These are phyloP conservation scores for Aspidoscelis tigris DNA, from an alignment of 2,113 vertebrate species.

Conservation along the genomic window DNA sequence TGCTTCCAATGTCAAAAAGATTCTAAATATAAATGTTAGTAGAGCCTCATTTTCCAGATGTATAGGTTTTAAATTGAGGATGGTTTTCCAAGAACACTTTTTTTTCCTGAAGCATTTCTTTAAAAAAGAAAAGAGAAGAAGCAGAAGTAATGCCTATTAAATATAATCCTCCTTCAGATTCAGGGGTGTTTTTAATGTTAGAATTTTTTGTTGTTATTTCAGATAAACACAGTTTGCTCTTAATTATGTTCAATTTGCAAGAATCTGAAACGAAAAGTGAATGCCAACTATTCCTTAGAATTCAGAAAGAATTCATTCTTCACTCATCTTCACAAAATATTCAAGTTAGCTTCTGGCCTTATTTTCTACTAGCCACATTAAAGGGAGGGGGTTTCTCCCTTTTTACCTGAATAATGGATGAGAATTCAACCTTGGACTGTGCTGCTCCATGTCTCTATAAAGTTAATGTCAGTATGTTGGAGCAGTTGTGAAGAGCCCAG, in stretches of 20 bases:
- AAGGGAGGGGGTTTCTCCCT: neutral
- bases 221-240: neutral
- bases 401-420: too few species aligned
- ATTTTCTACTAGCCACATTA: slow-evolving; percentile 38
- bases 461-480: neutral
- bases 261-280: neutral
- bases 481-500: neutral
- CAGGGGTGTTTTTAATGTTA: neutral
- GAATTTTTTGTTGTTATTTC: neutral
- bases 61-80: neutral
- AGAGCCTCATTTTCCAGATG: neutral
- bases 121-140: neutral
- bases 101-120: neutral
- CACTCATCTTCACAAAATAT: neutral
- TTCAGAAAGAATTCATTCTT: neutral
- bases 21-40: slow-evolving; percentile 2
- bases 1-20: slow-evolving; percentile 26
- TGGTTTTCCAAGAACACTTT: neutral
- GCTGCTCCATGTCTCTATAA: neutral
- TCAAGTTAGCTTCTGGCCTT: neutral
- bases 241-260: neutral
- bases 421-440: too few species aligned
- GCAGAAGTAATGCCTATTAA: neutral
- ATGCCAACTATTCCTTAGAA: neutral
- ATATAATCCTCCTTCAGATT: neutral